A percentile compares a stretch with the other conserved stretches of the same genome.
Evolutionary conservation across 2,888 invertebrate genomes (phyloP).

Genomic region (Diplazon laetatorius): DNA sequence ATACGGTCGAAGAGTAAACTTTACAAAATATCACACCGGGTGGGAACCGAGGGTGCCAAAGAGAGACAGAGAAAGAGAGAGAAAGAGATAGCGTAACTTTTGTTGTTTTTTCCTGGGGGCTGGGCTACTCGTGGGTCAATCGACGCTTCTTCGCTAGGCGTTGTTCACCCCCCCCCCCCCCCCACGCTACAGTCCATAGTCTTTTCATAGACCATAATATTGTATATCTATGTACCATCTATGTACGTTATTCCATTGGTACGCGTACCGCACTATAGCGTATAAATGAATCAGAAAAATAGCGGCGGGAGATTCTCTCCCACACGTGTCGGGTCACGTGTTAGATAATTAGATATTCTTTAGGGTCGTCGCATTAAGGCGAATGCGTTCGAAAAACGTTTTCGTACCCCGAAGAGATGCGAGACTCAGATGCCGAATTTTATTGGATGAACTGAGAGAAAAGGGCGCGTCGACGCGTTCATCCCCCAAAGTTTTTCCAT

Average conservation of each 20-base stretch:
- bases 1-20: slow-evolving; percentile 75
- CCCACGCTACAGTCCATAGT: too few relatives aligned
- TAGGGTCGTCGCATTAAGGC: slow-evolving; percentile 70
- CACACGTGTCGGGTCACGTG: slow-evolving; percentile 82
- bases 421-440: slow-evolving; percentile 1
- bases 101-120: slow-evolving; percentile 65
- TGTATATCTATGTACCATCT: slow-evolving; percentile 37
- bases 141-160: slow-evolving; percentile 5
- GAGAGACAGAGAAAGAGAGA: too few relatives aligned
- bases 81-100: too few relatives aligned
- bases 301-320: slow-evolving; percentile 79
- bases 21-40: slow-evolving; percentile 81
- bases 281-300: slow-evolving; percentile 81
- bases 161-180: slow-evolving; percentile 35
- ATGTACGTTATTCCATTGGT: slow-evolving; percentile 41
- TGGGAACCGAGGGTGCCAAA: slow-evolving; percentile 70
- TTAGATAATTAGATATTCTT: slow-evolving; percentile 82
- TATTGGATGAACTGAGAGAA: slow-evolving; percentile 68
- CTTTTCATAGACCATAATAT: slow-evolving; percentile 25
- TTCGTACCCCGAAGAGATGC: slow-evolving; percentile 10
- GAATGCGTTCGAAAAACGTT: slow-evolving; percentile 36
- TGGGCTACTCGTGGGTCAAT: neutral
- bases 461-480: slow-evolving; percentile 56
- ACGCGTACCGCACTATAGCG: slow-evolving; percentile 22
- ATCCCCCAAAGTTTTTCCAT: slow-evolving; percentile 51